A percentile compares a stretch with the other conserved stretches of the same genome.
phyloP scores from a whole-genome alignment of 2,797 vertebrate species.

The Xenops minutus region DNA sequence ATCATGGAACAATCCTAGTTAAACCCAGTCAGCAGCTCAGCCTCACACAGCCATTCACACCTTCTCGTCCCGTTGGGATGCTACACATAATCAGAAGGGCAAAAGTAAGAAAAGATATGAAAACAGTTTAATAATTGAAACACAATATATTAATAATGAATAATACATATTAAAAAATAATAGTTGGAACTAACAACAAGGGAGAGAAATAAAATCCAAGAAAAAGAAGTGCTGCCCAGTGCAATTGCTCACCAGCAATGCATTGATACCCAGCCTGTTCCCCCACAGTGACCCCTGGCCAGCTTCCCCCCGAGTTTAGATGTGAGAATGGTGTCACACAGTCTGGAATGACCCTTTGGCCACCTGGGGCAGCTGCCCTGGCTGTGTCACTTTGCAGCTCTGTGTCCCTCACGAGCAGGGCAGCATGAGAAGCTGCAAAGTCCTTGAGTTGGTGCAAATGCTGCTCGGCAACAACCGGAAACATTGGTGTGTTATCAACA shows the following conservation, averaged over 20 bases:
- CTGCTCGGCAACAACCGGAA: not conserved
- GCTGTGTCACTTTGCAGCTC: not conserved
- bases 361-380: not conserved
- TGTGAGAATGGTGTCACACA: not conserved
- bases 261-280: not conserved
- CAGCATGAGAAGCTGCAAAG: not conserved
- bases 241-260: not conserved
- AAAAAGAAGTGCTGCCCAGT: not conserved
- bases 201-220: not conserved
- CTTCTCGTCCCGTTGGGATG: no score
- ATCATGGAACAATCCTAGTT: not conserved
- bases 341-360: not conserved
- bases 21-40: not conserved
- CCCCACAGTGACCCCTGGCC: not conserved
- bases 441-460: not conserved
- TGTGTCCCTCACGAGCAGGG: not conserved
- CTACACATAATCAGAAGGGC: not conserved
- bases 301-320: not conserved
- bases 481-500: not conserved
- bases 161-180: no score
- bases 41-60: not conserved
- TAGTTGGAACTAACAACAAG: not conserved
- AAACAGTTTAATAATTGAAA: not conserved
- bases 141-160: not conserved
- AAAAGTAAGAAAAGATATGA: not conserved